Conservation (phyloP, 2,113 vertebrate genomes). For the Perca flavescens region DNA sequence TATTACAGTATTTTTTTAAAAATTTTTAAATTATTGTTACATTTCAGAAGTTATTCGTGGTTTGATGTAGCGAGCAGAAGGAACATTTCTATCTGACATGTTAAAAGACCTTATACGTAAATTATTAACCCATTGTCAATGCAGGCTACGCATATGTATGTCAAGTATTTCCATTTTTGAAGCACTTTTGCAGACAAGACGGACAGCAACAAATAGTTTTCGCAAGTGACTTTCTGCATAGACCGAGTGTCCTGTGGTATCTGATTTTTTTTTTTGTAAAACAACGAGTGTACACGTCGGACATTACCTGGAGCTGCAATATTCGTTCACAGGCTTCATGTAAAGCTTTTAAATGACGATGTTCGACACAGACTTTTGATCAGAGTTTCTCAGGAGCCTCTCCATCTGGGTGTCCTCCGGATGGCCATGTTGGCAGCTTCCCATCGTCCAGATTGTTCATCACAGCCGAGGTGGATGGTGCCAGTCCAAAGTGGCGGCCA, state of each 20-base stretch:
- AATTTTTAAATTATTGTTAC: too few relatives aligned
- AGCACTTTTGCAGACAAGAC: too few relatives aligned
- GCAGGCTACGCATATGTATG: too few relatives aligned
- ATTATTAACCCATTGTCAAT: too few relatives aligned
- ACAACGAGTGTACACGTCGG: not conserved
- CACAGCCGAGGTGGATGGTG: slow-evolving; percentile 33
- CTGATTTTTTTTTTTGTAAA: not conserved
- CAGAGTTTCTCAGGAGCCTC: slow-evolving; percentile 19
- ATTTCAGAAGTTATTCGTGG: not conserved
- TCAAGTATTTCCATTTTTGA: not conserved
- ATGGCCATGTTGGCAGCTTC: slow-evolving; percentile 46
- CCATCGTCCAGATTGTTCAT: slow-evolving; percentile 46
- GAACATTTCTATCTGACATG: not conserved
- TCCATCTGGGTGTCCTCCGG: slow-evolving; percentile 58
- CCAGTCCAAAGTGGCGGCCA: slow-evolving; percentile 39
- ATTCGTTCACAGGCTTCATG: slow-evolving; percentile 8
- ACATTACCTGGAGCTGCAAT: slow-evolving; percentile 2
- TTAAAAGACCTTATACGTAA: too few relatives aligned
- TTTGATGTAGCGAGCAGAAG: slow-evolving; percentile 1
- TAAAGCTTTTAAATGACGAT: not conserved
- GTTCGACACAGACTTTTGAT: not conserved
- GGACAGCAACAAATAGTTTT: not conserved
- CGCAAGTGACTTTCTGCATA: not conserved
- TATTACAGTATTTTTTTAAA: too few relatives aligned
- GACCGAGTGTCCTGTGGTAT: not conserved